Percentiles rank a stretch among this genome's conserved stretches.
These are phyloP conservation scores for Agriopis aurantiaria DNA, from an alignment of 2,888 invertebrate genomes.

Conservation along the genomic window DNA sequence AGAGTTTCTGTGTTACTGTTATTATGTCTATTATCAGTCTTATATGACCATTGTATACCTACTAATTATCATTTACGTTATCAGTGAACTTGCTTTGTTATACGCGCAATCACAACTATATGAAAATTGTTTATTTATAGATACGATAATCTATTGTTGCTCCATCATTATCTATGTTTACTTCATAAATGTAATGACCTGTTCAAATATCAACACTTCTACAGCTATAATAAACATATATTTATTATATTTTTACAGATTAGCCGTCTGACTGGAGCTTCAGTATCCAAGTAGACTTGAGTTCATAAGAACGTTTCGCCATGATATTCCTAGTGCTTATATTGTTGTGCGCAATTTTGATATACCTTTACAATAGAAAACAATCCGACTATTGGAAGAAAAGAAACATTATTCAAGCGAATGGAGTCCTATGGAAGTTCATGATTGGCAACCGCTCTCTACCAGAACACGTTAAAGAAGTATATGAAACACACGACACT, in stretches of 20 bases:
- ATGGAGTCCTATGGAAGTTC: slow-evolving; percentile 58
- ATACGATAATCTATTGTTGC: neutral
- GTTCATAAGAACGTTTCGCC: neutral
- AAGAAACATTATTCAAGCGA: slow-evolving; percentile 58
- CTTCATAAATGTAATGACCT: neutral
- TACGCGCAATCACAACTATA: neutral
- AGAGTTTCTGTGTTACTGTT: no score
- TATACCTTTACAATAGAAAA: slow-evolving; percentile 40
- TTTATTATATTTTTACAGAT: slow-evolving; percentile 6
- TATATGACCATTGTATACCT: neutral
- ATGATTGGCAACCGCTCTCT: slow-evolving; percentile 59
- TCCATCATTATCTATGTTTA: slow-evolving; percentile 1
- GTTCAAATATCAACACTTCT: neutral
- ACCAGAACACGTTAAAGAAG: slow-evolving; percentile 60
- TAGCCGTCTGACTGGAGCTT: neutral
- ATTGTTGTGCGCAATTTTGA: slow-evolving; percentile 46
- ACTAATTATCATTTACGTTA: neutral
- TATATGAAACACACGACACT: slow-evolving; percentile 60
- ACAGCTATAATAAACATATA: neutral
- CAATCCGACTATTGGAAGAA: slow-evolving; percentile 66
- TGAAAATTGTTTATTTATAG: neutral
- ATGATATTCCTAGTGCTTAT: slow-evolving; percentile 45
- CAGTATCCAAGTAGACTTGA: neutral
- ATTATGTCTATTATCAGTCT: no score
- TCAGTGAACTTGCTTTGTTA: neutral